Base-by-base conservation (phyloP, 2,113 vertebrate genomes). In the Nestor notabilis region DNA sequence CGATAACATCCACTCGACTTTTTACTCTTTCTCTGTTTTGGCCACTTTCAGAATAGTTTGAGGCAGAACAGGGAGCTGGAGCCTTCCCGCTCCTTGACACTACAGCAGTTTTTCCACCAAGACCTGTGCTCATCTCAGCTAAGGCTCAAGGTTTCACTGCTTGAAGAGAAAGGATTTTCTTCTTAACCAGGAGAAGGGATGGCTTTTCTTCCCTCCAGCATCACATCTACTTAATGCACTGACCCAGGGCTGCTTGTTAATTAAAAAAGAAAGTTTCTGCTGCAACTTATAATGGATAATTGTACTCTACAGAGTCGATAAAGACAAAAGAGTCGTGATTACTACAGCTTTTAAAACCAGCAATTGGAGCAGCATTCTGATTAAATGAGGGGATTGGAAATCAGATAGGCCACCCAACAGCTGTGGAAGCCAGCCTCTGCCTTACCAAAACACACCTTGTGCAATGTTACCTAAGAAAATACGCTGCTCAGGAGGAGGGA, bases 231-330 rank as follows among this genome's bases (percentile, higher is more conserved):
- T 90, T 88, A 61, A 78, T 58, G 60, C 27, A 27, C 33, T 87
- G 64, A 68, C 19, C n/a, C 69, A 79, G 87, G 10, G 39, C 44
- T 85, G 21, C 74, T 76, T 87, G 81, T 94, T 94, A 95, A 94
- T 94, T 93, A 80, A 96, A 92, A 92, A 90, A 76, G 68, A 53
- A 58, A 71, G 69, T 27, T 87, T 71, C 43, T 95, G 35, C 91
- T 91, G 77, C 69, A 82, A 61, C 69, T 82, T 92, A 24, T 1
- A 82, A 44, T 55, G 87, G 81, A 74, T 84, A 81, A 78, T 86
- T 87, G 64, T 50, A 83, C 55, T 64, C 69, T 74, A 24, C 69
- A 55, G 55, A 77, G 47, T 78, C 0, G 1, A 68, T 81, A 55
- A 71, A 70, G 83, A 60, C 4, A 12, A 87, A 88, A 0, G 4